Base-by-base conservation (phyloP, 1,140 invertebrate species). In the Bathynomus jamesi region DNA sequence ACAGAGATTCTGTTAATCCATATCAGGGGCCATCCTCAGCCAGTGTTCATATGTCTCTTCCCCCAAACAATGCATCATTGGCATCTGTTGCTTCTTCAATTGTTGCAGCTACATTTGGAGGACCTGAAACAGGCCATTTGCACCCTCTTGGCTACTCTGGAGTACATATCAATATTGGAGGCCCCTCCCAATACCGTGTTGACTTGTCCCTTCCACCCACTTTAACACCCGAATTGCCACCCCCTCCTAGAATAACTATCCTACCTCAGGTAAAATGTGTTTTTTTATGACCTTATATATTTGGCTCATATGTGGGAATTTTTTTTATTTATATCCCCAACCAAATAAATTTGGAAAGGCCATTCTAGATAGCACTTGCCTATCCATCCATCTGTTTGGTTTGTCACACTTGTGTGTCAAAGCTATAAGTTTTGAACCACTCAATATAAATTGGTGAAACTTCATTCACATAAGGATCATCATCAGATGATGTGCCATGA, bases 201-300 rank as follows among this genome's bases (percentile, higher is more conserved):
- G 72, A 76, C 65, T 64, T 76, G 25, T 73, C 71, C 27, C 46
- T 72, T 29, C 70, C 76, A 25, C 65, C 70, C 24, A 61, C 70
- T n/a, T 65, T 72, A 17, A 76, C 73, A 27, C 70, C 74, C 28
- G 74, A 75, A 67, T 70, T 75, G 29, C 76, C 76, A 32, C 72
- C 74, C 60, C 74, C 76, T 17, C 71, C 76, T 28, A 73, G 70
- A 73, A 74, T 70, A 25, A 66, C 76, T 31, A 69, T 72, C 64
- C 68, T 73, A 69, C 71, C 71, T 65, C 71, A 73, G 63, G 71
- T 72, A 28, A 61, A 27, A n/a, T n/a, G n/a, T n/a, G n/a, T n/a
- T n/a, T n/a, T n/a, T n/a, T n/a, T n/a, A n/a, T n/a, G n/a, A n/a
- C n/a, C n/a, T n/a, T n/a, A n/a, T n/a, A n/a, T n/a, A n/a, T n/a